phyloP scores from a whole-genome alignment of 2,888 invertebrate genomes.

The Stegophylla sp. region DNA sequence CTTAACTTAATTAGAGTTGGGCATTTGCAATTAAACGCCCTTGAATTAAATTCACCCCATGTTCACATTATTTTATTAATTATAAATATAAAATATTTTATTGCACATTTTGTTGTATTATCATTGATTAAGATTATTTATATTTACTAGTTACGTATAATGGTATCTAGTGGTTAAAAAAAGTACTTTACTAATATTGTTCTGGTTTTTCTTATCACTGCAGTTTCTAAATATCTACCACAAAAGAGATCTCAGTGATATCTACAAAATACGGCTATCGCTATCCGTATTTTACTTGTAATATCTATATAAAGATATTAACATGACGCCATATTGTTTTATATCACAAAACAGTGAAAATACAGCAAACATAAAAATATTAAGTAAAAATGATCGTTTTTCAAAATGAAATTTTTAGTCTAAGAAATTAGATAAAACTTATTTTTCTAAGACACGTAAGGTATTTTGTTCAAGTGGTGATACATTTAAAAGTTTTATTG shows the following conservation, averaged over 20 bases:
- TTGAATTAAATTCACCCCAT: too few species aligned
- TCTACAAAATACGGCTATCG: background rate
- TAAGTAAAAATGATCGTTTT: constrained; percentile 29
- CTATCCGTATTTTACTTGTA: background rate
- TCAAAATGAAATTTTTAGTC: background rate
- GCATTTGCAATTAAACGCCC: too few species aligned
- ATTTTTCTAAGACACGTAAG: background rate
- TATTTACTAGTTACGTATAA: too few species aligned
- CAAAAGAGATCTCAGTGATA: background rate
- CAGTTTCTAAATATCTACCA: background rate
- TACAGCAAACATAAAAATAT: constrained; percentile 19
- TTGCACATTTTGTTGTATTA: too few species aligned
- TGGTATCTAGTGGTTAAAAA: background rate
- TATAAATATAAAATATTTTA: too few species aligned
- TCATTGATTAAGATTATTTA: too few species aligned
- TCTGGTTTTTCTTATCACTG: background rate
- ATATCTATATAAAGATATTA: constrained; percentile 10
- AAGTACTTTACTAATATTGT: background rate
- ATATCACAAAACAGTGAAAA: constrained; percentile 25
- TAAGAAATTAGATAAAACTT: background rate
- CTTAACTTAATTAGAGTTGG: too few species aligned
- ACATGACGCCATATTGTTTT: constrained; percentile 54
- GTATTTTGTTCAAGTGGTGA: background rate
- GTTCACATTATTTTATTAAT: too few species aligned
- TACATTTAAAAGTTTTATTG: background rate